Conservation (phyloP, 2,888 invertebrate genomes). For the Panopea generosa region DNA sequence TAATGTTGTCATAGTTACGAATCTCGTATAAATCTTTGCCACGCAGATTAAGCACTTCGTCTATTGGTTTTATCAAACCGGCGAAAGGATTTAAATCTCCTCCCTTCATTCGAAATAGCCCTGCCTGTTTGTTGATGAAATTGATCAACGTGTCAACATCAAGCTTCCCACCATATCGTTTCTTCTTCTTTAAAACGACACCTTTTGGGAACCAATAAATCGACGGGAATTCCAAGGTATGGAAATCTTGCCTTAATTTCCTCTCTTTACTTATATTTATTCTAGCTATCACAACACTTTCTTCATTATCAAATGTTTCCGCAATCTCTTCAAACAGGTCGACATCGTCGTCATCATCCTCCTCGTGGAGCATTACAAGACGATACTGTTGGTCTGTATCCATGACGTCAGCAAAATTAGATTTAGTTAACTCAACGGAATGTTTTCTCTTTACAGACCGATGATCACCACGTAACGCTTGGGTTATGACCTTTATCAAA, state of each 20-base stretch:
- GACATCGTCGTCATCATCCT: slow-evolving; percentile 39
- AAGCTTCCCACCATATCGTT: slow-evolving; percentile 29
- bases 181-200: slow-evolving; percentile 9
- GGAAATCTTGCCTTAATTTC: slow-evolving; percentile 27
- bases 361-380: slow-evolving; percentile 52
- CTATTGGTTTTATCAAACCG: slow-evolving; percentile 42
- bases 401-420: slow-evolving; percentile 35
- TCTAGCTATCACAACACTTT: slow-evolving; percentile 36
- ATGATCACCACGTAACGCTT: slow-evolving; percentile 29
- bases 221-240: slow-evolving; percentile 28
- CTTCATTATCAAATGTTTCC: slow-evolving; percentile 51
- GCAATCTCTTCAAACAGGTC: slow-evolving; percentile 52
- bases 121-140: slow-evolving; percentile 45
- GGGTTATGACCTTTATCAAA: slow-evolving; percentile 26
- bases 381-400: slow-evolving; percentile 33
- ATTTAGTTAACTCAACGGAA: slow-evolving; percentile 32
- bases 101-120: slow-evolving; percentile 33
- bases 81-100: slow-evolving; percentile 45
- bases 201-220: slow-evolving; percentile 47
- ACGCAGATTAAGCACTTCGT: slow-evolving; percentile 31
- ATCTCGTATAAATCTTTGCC: slow-evolving; percentile 47
- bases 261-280: slow-evolving; percentile 41
- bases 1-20: slow-evolving; percentile 23
- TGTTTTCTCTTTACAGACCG: slow-evolving; percentile 23
- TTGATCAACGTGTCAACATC: slow-evolving; percentile 37